These are phyloP conservation scores for Chionodraco myersi DNA, from an alignment of 2,113 vertebrate genomes.

Conservation along the genomic window DNA sequence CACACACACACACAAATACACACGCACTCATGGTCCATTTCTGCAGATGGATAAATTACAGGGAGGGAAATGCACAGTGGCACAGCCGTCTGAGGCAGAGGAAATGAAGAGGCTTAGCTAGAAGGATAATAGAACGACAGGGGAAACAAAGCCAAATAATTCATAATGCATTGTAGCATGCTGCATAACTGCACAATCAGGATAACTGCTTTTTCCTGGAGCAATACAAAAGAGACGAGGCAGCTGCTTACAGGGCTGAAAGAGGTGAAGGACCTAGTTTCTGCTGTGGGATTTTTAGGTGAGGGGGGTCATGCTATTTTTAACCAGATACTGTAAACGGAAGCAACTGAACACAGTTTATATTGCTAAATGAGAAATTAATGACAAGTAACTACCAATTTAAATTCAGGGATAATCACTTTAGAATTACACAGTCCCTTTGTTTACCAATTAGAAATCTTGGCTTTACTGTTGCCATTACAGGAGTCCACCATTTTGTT, in stretches of 20 bases:
- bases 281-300: slow-evolving; percentile 3
- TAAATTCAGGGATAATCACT: slow-evolving; percentile 17
- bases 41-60: slow-evolving; percentile 74
- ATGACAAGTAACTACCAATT: not conserved
- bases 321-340: slow-evolving; percentile 11
- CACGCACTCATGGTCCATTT: slow-evolving; percentile 47
- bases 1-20: slow-evolving; percentile 7
- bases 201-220: slow-evolving; percentile 44
- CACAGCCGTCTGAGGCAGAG: slow-evolving; percentile 46
- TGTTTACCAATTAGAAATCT: slow-evolving; percentile 20
- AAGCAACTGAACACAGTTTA: not conserved
- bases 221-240: slow-evolving; percentile 48
- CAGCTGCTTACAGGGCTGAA: slow-evolving; percentile 32
- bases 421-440: slow-evolving; percentile 17
- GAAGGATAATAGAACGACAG: slow-evolving; percentile 58
- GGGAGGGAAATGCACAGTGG: slow-evolving; percentile 62
- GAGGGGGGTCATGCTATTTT: slow-evolving; percentile 30
- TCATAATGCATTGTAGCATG: slow-evolving; percentile 60
- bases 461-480: slow-evolving; percentile 6
- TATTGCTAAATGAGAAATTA: not conserved
- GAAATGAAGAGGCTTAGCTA: slow-evolving; percentile 72
- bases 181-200: slow-evolving; percentile 68
- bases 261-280: slow-evolving; percentile 48
- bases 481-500: slow-evolving; percentile 39
- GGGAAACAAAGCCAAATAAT: slow-evolving; percentile 68